Percentiles rank a stretch among this genome's conserved stretches.
Evolutionary conservation across 2,888 invertebrate species (phyloP).

Genomic region (Drosophila phalerata): DNA sequence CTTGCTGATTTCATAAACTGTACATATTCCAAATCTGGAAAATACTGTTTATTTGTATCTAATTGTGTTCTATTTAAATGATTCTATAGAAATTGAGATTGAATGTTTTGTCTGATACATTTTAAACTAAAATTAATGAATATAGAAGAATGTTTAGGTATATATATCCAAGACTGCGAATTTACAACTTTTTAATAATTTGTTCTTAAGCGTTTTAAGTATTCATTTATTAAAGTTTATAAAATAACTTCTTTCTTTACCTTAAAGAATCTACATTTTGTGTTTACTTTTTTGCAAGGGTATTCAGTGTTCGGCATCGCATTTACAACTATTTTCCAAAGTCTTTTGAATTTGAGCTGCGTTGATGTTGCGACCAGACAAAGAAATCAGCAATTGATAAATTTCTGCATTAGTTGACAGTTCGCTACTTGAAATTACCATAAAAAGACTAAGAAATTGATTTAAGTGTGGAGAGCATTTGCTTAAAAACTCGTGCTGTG

Average conservation of each 20-base stretch:
- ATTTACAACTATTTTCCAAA: not conserved
- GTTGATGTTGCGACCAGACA: constrained; percentile 21
- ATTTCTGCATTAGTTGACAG: constrained; percentile 18
- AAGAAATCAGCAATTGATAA: constrained; percentile 32
- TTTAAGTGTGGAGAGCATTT: constrained; percentile 10
- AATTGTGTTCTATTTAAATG: not conserved
- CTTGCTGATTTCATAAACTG: not conserved
- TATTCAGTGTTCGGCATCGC: constrained; percentile 1
- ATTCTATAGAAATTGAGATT: not conserved
- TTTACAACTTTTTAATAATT: too few relatives aligned
- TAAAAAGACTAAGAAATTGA: constrained; percentile 24
- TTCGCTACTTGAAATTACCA: constrained; percentile 15
- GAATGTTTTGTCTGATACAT: not conserved
- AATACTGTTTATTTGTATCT: not conserved
- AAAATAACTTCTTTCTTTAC: not conserved
- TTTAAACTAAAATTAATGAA: not conserved
- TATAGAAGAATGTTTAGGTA: not conserved
- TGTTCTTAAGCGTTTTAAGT: too few relatives aligned
- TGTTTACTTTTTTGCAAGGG: constrained; percentile 1
- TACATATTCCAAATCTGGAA: not conserved
- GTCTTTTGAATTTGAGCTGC: constrained; percentile 21
- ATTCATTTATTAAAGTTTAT: too few relatives aligned
- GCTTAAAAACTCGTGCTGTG: constrained; percentile 34
- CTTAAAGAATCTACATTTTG: too few relatives aligned
- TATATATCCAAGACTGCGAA: too few relatives aligned